These are phyloP conservation scores for Mizuhopecten yessoensis DNA, from an alignment of 1,140 invertebrate species.

Conservation along the genomic window DNA sequence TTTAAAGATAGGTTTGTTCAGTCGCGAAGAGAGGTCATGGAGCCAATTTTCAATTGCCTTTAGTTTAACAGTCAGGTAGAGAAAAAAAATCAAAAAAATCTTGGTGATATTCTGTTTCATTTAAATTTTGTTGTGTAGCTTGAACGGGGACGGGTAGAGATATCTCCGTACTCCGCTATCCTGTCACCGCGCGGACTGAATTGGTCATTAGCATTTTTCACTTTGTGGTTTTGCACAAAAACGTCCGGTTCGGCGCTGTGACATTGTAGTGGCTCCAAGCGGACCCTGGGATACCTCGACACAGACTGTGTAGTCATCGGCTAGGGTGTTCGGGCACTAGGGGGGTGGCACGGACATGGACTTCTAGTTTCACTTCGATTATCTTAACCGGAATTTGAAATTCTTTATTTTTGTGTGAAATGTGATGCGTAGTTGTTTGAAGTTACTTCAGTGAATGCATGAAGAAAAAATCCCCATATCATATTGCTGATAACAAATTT, in stretches of 20 bases:
- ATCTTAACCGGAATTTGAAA: not conserved
- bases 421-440: not conserved
- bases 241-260: slow-evolving; percentile 29
- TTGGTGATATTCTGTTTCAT: slow-evolving; percentile 19
- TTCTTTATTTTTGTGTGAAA: not conserved
- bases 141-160: slow-evolving; percentile 10
- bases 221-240: slow-evolving; percentile 38
- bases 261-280: not conserved
- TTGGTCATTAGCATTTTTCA: slow-evolving; percentile 39
- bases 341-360: not conserved
- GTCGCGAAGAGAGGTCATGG: not conserved
- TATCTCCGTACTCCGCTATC: not conserved
- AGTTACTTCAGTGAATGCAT: not conserved
- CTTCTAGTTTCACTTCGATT: not conserved
- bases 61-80: slow-evolving; percentile 9
- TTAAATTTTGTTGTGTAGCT: slow-evolving; percentile 22
- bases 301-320: not conserved
- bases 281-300: slow-evolving; percentile 11
- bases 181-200: slow-evolving; percentile 1
- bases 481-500: too few species aligned
- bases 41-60: slow-evolving; percentile 38
- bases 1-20: slow-evolving; percentile 16
- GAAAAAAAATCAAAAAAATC: not conserved
- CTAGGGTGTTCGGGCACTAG: not conserved
- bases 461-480: too few species aligned